These are phyloP conservation scores for Phaonia tiefii DNA, from an alignment of 2,888 invertebrate species.

Conservation along the genomic window DNA sequence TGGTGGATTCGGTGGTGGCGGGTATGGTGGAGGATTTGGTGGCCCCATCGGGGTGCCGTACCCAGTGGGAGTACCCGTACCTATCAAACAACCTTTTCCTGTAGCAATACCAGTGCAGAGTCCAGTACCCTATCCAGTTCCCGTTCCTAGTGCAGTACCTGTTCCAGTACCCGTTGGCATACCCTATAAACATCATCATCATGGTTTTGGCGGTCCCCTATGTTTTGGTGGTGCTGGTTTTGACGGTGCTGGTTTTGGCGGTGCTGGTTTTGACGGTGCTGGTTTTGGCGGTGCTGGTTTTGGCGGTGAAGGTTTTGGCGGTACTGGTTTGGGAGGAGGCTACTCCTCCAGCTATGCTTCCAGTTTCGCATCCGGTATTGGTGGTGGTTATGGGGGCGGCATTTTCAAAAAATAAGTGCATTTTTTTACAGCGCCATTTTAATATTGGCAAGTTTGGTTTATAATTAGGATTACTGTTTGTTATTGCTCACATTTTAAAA, in stretches of 20 bases:
- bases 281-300: conserved; percentile 63
- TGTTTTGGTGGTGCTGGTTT: conserved; percentile 51
- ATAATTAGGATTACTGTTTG: too few species aligned
- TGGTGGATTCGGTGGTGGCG: conserved; percentile 19
- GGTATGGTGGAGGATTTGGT: conserved; percentile 28
- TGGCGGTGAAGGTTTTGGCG: neutral
- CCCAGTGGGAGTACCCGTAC: conserved; percentile 20
- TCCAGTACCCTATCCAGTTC: conserved; percentile 11
- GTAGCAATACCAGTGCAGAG: conserved; percentile 44
- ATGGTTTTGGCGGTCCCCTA: conserved; percentile 20
- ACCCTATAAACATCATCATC: conserved; percentile 4
- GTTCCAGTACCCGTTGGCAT: conserved; percentile 20
- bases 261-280: conserved; percentile 59
- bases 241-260: conserved; percentile 44
- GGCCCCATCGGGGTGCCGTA: conserved; percentile 29
- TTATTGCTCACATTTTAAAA: too few species aligned
- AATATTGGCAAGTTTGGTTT: too few species aligned
- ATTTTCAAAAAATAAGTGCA: conserved; percentile 13
- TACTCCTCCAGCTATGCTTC: neutral
- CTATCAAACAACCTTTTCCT: conserved; percentile 43
- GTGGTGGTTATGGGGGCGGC: neutral
- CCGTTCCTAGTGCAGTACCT: conserved; percentile 22
- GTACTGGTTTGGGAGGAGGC: neutral
- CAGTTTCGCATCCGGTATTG: neutral
- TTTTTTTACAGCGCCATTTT: too few species aligned